These are phyloP conservation scores for Lypha dubia DNA, from an alignment of 2,888 invertebrate species.

Conservation along the genomic window DNA sequence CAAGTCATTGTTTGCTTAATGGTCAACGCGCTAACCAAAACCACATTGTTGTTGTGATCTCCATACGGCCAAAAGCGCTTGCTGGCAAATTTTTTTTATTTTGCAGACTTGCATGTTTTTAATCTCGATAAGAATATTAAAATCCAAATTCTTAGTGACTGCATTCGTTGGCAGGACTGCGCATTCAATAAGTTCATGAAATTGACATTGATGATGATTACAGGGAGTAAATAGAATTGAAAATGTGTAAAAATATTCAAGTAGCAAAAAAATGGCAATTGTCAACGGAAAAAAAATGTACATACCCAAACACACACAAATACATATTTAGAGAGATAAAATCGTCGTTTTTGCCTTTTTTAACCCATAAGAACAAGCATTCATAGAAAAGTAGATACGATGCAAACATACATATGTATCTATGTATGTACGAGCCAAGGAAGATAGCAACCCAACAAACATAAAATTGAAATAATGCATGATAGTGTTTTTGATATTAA, in stretches of 20 bases:
- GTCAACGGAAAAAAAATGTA: constrained; percentile 59
- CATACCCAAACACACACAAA: constrained; percentile 24
- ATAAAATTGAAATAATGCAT: neutral
- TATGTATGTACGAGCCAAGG: neutral
- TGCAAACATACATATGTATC: neutral
- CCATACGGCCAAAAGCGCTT: no score
- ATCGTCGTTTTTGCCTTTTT: neutral
- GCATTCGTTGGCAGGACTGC: constrained; percentile 56
- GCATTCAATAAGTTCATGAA: constrained; percentile 73
- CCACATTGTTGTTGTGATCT: no score
- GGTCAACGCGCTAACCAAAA: no score
- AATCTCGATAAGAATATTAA: neutral
- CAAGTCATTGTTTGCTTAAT: no score
- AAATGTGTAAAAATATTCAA: constrained; percentile 74
- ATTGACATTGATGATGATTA: constrained; percentile 82
- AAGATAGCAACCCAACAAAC: neutral
- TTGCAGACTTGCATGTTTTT: neutral
- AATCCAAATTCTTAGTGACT: constrained; percentile 10
- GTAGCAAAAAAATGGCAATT: constrained; percentile 53
- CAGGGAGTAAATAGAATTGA: constrained; percentile 81
- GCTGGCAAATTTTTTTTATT: no score
- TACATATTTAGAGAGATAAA: constrained; percentile 31
- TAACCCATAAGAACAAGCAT: neutral
- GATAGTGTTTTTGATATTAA: no score
- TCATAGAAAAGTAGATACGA: neutral